Percentiles rank a stretch among this genome's conserved stretches.
These are phyloP conservation scores for Busseola fusca DNA, from an alignment of 2,888 invertebrate species.

Conservation along the genomic window DNA sequence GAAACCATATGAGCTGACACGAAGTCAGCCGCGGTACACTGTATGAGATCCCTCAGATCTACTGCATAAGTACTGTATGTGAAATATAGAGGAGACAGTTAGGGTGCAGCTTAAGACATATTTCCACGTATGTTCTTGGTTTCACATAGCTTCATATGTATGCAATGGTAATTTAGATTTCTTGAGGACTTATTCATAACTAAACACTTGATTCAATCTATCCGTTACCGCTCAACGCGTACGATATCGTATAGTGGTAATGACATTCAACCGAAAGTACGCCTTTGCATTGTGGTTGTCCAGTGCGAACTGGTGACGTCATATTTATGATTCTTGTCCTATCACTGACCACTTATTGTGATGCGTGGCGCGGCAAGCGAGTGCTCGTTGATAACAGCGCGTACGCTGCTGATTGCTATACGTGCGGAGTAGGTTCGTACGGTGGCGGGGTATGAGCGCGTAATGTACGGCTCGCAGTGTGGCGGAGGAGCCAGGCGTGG, in stretches of 20 bases:
- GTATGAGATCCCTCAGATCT: neutral
- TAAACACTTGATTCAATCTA: constrained; percentile 8
- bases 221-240: constrained; percentile 12
- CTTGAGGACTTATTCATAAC: constrained; percentile 2
- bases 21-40: neutral
- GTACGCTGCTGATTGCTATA: constrained; percentile 65
- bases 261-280: constrained; percentile 41
- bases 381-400: constrained; percentile 61
- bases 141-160: neutral
- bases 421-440: constrained; percentile 44
- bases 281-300: constrained; percentile 32
- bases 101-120: neutral
- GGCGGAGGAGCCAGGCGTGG: constrained; percentile 66
- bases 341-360: constrained; percentile 59
- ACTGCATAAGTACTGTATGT: too few relatives aligned
- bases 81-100: neutral
- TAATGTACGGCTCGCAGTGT: constrained; percentile 63
- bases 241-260: constrained; percentile 12
- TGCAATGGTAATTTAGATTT: neutral
- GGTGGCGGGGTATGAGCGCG: constrained; percentile 56
- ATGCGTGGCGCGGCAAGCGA: constrained; percentile 56
- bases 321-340: constrained; percentile 67
- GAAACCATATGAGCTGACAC: neutral
- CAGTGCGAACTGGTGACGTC: constrained; percentile 67
- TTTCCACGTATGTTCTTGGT: neutral